phyloP scores from a whole-genome alignment of 2,888 invertebrate species.

The Ophion ventricosus region DNA sequence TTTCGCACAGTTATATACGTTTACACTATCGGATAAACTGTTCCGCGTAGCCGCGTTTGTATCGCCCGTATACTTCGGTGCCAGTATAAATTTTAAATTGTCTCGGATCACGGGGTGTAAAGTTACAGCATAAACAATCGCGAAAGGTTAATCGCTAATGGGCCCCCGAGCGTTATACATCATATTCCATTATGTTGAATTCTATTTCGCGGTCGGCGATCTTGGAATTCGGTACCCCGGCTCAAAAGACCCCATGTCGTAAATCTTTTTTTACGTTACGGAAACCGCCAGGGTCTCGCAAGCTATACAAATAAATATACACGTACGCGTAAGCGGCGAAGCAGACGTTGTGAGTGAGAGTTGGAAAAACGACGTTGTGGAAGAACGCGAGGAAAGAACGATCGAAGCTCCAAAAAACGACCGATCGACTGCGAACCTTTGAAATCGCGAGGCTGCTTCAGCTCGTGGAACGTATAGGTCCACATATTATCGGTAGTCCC shows the following conservation, averaged over 20 bases:
- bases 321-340: no score
- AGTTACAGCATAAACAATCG: not conserved
- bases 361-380: no score
- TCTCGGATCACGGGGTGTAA: not conserved
- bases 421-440: no score
- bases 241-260: not conserved
- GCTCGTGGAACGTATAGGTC: no score
- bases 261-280: not conserved
- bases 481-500: no score
- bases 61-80: not conserved
- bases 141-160: not conserved
- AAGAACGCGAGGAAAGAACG: no score
- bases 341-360: no score
- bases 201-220: not conserved
- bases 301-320: no score
- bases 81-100: constrained; percentile 4
- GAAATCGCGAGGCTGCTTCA: no score
- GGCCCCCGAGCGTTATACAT: not conserved
- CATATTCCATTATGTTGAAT: not conserved
- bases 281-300: no score
- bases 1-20: constrained; percentile 67
- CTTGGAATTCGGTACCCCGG: not conserved
- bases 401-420: no score
- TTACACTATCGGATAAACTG: constrained; percentile 71
- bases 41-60: not conserved